phyloP scores from a whole-genome alignment of 2,888 invertebrate genomes.

The Xestia sexstrigata region DNA sequence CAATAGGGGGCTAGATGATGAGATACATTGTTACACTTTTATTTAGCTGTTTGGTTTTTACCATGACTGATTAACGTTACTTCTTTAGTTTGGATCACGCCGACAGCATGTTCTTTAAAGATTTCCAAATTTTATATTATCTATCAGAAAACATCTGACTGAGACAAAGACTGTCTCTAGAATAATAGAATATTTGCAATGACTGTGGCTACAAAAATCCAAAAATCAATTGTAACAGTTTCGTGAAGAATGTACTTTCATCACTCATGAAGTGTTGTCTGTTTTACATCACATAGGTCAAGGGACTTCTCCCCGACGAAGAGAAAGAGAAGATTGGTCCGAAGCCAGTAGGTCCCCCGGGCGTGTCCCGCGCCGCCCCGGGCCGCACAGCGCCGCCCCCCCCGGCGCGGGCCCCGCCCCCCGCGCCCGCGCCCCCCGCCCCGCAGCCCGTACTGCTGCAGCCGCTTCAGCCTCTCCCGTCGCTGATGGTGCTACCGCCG shows the following conservation, averaged over 20 bases:
- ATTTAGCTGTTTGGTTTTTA: neutral
- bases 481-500: slow-evolving; percentile 89
- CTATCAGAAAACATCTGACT: neutral
- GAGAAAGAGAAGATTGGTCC: slow-evolving; percentile 99
- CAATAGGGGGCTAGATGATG: neutral
- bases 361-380: slow-evolving; percentile 60
- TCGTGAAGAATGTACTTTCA: neutral
- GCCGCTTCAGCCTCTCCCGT: slow-evolving; percentile 84
- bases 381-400: slow-evolving; percentile 70
- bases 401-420: slow-evolving; percentile 66
- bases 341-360: slow-evolving; percentile 91
- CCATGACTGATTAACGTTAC: neutral
- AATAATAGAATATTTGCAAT: neutral
- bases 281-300: slow-evolving; percentile 82
- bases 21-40: neutral
- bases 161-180: neutral
- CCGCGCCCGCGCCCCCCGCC: slow-evolving; percentile 66
- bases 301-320: slow-evolving; percentile 98
- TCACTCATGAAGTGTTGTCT: neutral
- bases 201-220: no score
- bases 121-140: neutral
- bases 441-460: slow-evolving; percentile 78
- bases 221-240: neutral
- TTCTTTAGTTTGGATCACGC: neutral
- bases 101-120: neutral